These are phyloP conservation scores for Hyla sarda DNA, from an alignment of 2,113 vertebrate species.

Conservation along the genomic window DNA sequence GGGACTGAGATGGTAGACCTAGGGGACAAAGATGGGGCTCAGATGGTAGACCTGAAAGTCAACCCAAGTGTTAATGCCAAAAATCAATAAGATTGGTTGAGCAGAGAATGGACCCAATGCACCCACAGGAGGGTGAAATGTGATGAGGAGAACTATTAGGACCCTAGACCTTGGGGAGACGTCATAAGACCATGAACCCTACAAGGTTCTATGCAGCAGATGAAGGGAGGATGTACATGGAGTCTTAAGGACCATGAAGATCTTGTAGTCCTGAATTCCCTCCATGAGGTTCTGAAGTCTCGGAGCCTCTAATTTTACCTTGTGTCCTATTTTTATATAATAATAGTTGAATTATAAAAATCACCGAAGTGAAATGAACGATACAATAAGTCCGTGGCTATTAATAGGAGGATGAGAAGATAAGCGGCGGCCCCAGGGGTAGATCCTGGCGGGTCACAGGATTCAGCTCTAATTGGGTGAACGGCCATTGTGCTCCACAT, in stretches of 20 bases:
- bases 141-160: too few relatives aligned
- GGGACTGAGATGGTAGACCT: too few relatives aligned
- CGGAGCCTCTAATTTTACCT: conserved; percentile 1
- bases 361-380: not conserved
- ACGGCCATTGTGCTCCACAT: not conserved
- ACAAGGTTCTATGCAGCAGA: not conserved
- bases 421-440: not conserved
- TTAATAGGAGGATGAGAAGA: not conserved
- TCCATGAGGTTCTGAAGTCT: not conserved
- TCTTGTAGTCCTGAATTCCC: not conserved
- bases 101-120: not conserved
- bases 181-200: not conserved
- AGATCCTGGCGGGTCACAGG: conserved; percentile 13
- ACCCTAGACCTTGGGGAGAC: not conserved
- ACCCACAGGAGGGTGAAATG: not conserved
- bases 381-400: not conserved
- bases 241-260: not conserved
- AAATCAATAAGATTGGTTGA: not conserved
- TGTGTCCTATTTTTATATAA: conserved; percentile 13
- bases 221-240: not conserved
- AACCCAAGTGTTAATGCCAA: not conserved
- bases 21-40: too few relatives aligned
- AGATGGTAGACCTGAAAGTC: not conserved
- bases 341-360: conserved; percentile 10
- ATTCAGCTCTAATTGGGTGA: not conserved